Evolutionary conservation across 92 coral and sea anemone genomes (phyloP).

Genomic region (Zoanthus solanderi): DNA sequence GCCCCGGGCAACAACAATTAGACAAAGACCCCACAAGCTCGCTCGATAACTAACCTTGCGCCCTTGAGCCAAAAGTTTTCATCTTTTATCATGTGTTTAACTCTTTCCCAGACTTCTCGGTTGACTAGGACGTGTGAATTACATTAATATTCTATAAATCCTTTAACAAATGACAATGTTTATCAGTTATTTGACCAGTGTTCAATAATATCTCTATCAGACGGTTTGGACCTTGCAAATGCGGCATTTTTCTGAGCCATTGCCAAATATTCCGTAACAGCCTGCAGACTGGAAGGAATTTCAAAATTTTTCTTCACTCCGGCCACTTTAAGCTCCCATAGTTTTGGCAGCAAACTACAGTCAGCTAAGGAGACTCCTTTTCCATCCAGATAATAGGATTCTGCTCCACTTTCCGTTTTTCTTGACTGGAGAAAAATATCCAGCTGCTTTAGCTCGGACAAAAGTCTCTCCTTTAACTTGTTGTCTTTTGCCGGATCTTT

Average conservation of each 20-base stretch:
- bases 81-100: too few species aligned
- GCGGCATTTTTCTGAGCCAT: conserved; percentile 5
- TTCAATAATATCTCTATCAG: conserved; percentile 15
- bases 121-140: too few species aligned
- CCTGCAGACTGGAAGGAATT: conserved; percentile 22
- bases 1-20: too few species aligned
- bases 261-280: conserved; percentile 18
- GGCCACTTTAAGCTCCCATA: conserved; percentile 41
- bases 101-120: too few species aligned
- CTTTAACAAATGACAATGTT: background rate
- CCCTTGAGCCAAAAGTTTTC: too few species aligned
- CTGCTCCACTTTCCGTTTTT: background rate
- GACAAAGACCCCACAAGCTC: too few species aligned
- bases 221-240: conserved; percentile 20
- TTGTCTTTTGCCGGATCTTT: conserved; percentile 23
- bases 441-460: conserved; percentile 22
- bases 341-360: conserved; percentile 27
- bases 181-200: background rate
- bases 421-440: conserved; percentile 31
- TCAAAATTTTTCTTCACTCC: conserved; percentile 14
- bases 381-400: conserved; percentile 9
- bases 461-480: conserved; percentile 13
- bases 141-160: background rate
- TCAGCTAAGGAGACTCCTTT: conserved; percentile 14
- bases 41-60: too few species aligned